These are phyloP conservation scores for Asbolus verrucosus DNA, from an alignment of 1,140 invertebrate genomes.

Conservation along the genomic window DNA sequence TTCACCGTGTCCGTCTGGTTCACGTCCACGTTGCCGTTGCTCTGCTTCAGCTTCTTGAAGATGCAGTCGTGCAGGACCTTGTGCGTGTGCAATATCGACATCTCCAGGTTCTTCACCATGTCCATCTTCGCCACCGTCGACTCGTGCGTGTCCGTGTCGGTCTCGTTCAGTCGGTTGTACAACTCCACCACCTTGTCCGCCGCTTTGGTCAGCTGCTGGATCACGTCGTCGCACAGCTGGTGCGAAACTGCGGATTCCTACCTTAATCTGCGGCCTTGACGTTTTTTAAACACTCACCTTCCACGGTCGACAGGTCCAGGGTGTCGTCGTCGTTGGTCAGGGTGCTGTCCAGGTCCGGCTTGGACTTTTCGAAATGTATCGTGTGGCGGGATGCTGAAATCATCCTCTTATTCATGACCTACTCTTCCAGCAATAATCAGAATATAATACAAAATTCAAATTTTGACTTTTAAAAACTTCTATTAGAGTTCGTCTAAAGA, in stretches of 20 bases:
- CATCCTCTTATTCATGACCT: constrained; percentile 31
- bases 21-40: constrained; percentile 59
- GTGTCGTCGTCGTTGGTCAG: constrained; percentile 42
- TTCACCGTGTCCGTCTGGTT: constrained; percentile 63
- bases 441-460: no score
- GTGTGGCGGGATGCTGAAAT: constrained; percentile 52
- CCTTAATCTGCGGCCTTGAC: neutral
- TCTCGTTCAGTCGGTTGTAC: constrained; percentile 70
- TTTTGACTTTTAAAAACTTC: no score
- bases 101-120: constrained; percentile 68
- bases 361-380: constrained; percentile 57
- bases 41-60: constrained; percentile 60
- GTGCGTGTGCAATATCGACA: constrained; percentile 69
- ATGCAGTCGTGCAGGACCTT: constrained; percentile 66
- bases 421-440: no score
- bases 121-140: constrained; percentile 62
- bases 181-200: constrained; percentile 76
- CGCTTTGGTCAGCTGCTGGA: constrained; percentile 73
- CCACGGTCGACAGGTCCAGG: constrained; percentile 56
- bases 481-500: no score
- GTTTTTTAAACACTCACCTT: constrained; percentile 52
- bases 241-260: constrained; percentile 69
- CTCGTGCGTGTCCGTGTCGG: constrained; percentile 57
- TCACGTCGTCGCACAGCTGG: constrained; percentile 73
- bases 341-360: constrained; percentile 52